These are phyloP conservation scores for Rhopalosiphum maidis DNA, from an alignment of 1,140 invertebrate species.

Conservation along the genomic window DNA sequence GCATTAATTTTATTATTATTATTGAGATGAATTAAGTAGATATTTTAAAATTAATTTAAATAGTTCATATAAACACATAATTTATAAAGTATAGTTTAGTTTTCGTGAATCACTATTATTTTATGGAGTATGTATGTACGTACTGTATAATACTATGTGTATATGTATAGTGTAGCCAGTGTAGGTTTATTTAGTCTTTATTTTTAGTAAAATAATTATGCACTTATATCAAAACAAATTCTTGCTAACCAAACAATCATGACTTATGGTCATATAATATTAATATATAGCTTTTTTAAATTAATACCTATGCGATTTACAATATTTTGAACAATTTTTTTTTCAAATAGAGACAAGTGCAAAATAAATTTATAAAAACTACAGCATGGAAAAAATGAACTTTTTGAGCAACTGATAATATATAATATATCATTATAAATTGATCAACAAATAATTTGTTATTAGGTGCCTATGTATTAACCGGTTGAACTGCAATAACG, in stretches of 20 bases:
- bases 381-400: neutral
- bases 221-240: neutral
- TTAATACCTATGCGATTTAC: neutral
- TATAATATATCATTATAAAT: neutral
- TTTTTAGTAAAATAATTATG: neutral
- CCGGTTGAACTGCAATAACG: neutral
- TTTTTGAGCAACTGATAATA: neutral
- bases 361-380: neutral
- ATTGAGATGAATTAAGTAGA: neutral
- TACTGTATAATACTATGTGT: neutral
- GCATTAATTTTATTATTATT: neutral
- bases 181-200: neutral
- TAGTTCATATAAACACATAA: neutral
- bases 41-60: neutral
- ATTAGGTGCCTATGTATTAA: too few species aligned
- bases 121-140: neutral
- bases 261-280: neutral
- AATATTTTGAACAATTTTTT: constrained; percentile 8
- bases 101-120: neutral
- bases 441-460: neutral
- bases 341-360: neutral
- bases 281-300: neutral
- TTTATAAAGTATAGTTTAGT: neutral
- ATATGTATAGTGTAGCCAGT: neutral
- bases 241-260: neutral